Base-by-base conservation (phyloP, 2,888 invertebrate species). In the Clunio marinus region DNA sequence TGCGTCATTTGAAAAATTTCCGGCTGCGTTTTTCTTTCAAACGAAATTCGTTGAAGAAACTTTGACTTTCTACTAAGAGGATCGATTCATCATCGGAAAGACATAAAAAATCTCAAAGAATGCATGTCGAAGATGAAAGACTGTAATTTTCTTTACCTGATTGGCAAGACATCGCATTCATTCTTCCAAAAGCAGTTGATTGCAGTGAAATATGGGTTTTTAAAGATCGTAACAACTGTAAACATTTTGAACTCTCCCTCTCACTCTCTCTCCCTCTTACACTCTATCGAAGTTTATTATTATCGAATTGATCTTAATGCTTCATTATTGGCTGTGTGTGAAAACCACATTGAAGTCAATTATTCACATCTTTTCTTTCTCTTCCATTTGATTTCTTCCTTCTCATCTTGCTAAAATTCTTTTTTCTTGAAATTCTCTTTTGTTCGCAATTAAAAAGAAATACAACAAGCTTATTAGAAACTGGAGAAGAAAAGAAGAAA, bases 311-410 rank as follows among this genome's bases (percentile, higher is more conserved):
- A 63, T 66, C 55, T 55, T 66, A 46, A 66, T 66, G 66, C 66
- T 46, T 59, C 59, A 66, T 66, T 66, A 46, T 66, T 45, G 25
- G 32, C 46, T 46, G n/a, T 55, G 55, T 66, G 63, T 63, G 46
- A 66, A 66, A 66, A 55, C 66, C 66, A 66, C 66, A 66, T 66
- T 46, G 46, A 45, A 66, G 66, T 66, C 66, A 66, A 66, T 66
- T 66, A 66, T 66, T 66, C 57, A 57, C 57, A 57, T 27, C n/a
- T 57, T 57, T 22, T 57, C 27, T 27, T 25, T 57, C 27, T n/a
- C n/a, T 57, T 25, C 10, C 5, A 25, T n/a, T 20, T 5, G 41
- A 41, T 15, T 41, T 41, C 10, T 41, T n/a, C 2, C 22, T 51
- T 17, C n/a, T n/a, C n/a, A n/a, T n/a, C 10, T 51, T 51, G 51